These are phyloP conservation scores for Triops longicaudatus DNA, from an alignment of 1,140 invertebrate genomes.

Conservation along the genomic window DNA sequence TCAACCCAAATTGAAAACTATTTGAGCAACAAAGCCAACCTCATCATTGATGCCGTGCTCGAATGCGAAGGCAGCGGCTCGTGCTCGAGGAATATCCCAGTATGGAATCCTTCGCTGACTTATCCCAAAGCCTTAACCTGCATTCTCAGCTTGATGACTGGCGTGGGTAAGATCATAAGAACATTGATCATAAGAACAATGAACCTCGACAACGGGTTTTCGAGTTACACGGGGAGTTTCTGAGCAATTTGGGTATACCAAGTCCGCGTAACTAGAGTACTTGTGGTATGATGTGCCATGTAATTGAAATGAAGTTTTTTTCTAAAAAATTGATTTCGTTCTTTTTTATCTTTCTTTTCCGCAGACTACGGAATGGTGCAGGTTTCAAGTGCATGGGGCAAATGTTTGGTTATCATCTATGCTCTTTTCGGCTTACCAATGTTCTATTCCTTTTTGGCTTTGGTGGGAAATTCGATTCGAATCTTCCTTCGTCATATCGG, in stretches of 20 bases:
- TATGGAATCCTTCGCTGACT: background rate
- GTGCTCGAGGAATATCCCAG: background rate
- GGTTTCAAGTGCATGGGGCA: background rate
- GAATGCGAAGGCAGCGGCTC: background rate
- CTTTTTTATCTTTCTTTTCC: background rate
- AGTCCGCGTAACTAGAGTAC: too few species aligned
- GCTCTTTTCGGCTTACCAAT: background rate
- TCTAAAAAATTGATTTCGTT: too few species aligned
- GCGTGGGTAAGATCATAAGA: background rate
- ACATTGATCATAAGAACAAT: background rate
- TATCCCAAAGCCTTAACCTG: background rate
- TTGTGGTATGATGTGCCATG: too few species aligned
- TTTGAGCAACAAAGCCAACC: background rate
- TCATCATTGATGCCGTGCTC: background rate
- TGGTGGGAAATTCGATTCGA: background rate
- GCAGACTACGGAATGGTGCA: background rate
- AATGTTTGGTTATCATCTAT: background rate
- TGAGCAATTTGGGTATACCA: too few species aligned
- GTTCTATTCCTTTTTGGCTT: background rate
- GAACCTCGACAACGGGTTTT: too few species aligned
- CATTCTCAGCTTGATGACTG: constrained; percentile 11
- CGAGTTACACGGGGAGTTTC: too few species aligned
- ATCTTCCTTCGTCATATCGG: background rate
- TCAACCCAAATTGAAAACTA: background rate
- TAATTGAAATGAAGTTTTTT: too few species aligned